Evolutionary conservation across 2,888 invertebrate genomes (phyloP).

Genomic region (Pomacea canaliculata): DNA sequence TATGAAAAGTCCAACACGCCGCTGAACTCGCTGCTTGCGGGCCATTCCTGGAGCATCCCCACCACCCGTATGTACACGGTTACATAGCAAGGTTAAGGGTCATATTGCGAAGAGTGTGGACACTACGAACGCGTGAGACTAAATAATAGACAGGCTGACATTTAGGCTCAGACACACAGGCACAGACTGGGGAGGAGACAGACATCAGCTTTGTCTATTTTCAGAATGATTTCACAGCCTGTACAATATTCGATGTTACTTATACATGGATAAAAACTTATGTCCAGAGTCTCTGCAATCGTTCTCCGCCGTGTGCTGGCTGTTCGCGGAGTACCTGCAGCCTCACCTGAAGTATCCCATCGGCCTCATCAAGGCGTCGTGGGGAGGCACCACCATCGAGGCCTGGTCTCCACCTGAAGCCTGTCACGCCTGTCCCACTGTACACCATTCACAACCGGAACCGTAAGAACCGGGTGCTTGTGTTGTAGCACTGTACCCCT

Average conservation of each 20-base stretch:
- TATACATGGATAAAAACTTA: too few relatives aligned
- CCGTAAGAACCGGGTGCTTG: neutral
- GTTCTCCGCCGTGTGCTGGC: constrained; percentile 65
- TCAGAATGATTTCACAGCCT: too few relatives aligned
- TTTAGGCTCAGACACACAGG: too few relatives aligned
- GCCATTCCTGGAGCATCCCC: constrained; percentile 32
- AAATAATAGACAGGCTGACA: too few relatives aligned
- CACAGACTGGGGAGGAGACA: too few relatives aligned
- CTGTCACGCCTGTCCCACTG: constrained; percentile 33
- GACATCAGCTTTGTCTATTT: too few relatives aligned
- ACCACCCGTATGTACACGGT: constrained; percentile 26
- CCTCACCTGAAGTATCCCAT: constrained; percentile 56
- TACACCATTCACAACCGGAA: neutral
- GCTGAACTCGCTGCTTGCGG: constrained; percentile 12
- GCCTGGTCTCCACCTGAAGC: constrained; percentile 60
- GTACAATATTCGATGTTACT: too few relatives aligned
- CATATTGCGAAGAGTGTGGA: too few relatives aligned
- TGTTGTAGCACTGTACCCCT: too few relatives aligned
- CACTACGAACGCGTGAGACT: too few relatives aligned
- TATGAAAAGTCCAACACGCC: constrained; percentile 21
- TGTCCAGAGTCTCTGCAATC: constrained; percentile 6
- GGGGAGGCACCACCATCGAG: constrained; percentile 60
- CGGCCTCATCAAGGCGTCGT: constrained; percentile 50
- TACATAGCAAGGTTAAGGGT: too few relatives aligned
- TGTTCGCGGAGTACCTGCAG: constrained; percentile 61